Evolutionary conservation across 2,888 invertebrate genomes (phyloP), one percentile per base, ranked within the genome.

Genomic region (Cancer borealis): DNA sequence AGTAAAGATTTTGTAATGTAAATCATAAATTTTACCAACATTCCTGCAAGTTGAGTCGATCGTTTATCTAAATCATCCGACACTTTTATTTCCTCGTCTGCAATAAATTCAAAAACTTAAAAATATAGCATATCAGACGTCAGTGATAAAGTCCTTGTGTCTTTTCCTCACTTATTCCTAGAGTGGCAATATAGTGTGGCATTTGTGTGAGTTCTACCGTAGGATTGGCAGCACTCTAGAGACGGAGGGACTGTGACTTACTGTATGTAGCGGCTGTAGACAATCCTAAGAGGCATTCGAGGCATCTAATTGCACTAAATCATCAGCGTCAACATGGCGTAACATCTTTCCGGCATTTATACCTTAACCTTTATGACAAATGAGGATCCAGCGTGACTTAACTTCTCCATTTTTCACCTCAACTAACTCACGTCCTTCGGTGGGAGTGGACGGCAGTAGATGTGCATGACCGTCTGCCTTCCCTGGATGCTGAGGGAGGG

Each of bases 331-430:
- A 84, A 39, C 84, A n/a, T 30, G 26, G 84, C 84, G 84, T 14
- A 84, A 84, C 84, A 84, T 14, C 12, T 84, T 17, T 39, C 39
- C 84, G 39, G 84, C 12, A 84, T 30, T 39, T 30, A 39, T 17
- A 39, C 17, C 84, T 84, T 84, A 84, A 84, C 39, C 39, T 84
- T 30, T 39, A n/a, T 30, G 84, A 84, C 84, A 84, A 84, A 84
- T 17, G 14, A 84, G 84, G 14, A 30, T 14, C 39, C 84, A 30
- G 84, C 10, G 26, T 84, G 84, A 84, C 84, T 39, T 39, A 30
- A 39, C 39, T 39, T 39, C 39, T 21, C 17, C 84, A 14, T 39
- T 84, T 39, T 12, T 39, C 17, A 12, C 14, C 0, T 84, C 39
- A 10, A 39, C 39, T 17, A 2, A 6, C 84, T 39, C 30, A 39